Conservation (phyloP, 2,797 vertebrate species). For the Telmatherina bonti region DNA sequence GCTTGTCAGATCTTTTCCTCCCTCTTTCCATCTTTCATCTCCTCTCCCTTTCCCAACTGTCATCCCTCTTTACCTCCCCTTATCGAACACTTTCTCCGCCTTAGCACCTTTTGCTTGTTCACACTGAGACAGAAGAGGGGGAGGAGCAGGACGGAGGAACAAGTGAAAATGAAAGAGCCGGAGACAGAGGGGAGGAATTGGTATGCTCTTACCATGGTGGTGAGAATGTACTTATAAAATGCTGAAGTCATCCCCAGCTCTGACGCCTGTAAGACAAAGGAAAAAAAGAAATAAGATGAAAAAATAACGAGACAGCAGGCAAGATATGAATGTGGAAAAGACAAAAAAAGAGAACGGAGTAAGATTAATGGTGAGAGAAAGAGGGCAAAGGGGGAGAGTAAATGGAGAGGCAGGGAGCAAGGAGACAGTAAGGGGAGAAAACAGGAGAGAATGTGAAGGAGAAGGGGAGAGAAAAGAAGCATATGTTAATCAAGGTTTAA, state of each 20-base stretch:
- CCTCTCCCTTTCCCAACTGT: conserved; percentile 26
- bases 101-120: conserved; percentile 43
- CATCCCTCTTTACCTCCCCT: conserved; percentile 48
- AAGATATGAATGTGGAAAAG: conserved; percentile 21
- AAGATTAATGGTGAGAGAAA: conserved; percentile 37
- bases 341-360: conserved; percentile 13
- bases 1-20: conserved; percentile 36
- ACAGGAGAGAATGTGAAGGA: conserved; percentile 34
- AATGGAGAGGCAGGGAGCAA: conserved; percentile 47
- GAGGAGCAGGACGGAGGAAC: conserved; percentile 19
- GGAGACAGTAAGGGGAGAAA: conserved; percentile 51
- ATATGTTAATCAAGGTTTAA: conserved; percentile 76
- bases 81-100: conserved; percentile 40
- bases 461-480: conserved; percentile 38
- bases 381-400: conserved; percentile 35
- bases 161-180: conserved; percentile 19
- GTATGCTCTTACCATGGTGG: conserved; percentile 86
- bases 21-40: conserved; percentile 37
- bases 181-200: conserved; percentile 20
- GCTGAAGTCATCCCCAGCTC: conserved; percentile 90
- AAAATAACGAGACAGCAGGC: conserved; percentile 44
- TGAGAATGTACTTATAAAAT: conserved; percentile 92
- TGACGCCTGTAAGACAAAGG: conserved; percentile 78
- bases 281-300: conserved; percentile 33
- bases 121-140: conserved; percentile 41